Conservation (phyloP, 2,797 vertebrate genomes). For the Takifugu rubripes region DNA sequence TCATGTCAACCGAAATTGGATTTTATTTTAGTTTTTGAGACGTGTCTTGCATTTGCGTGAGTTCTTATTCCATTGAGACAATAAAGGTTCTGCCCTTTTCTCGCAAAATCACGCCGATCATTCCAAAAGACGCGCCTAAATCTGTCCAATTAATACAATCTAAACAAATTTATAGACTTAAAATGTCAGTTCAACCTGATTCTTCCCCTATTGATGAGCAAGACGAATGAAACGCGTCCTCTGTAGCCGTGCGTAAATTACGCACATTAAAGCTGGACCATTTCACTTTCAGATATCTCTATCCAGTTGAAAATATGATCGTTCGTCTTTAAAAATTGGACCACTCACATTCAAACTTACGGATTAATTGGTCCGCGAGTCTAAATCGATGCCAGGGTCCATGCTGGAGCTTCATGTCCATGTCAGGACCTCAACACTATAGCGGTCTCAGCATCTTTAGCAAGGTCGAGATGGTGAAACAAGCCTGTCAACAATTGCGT, state of each 20-base stretch:
- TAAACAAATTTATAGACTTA: no score
- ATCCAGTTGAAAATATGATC: not conserved
- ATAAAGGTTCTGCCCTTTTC: no score
- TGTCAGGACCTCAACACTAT: conserved; percentile 74
- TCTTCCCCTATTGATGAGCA: not conserved
- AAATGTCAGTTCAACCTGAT: not conserved
- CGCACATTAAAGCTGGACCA: not conserved
- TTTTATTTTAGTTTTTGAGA: no score
- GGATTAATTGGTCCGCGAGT: not conserved
- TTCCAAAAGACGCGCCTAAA: no score
- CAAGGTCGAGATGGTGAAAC: conserved; percentile 59
- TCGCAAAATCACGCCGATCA: no score
- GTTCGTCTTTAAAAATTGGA: no score
- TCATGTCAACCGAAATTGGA: no score
- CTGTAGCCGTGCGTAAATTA: conserved; percentile 42
- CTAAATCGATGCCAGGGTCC: conserved; percentile 30
- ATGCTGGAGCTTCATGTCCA: conserved; percentile 52
- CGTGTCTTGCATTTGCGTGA: no score
- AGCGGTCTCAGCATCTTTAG: conserved; percentile 67
- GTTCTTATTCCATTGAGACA: no score
- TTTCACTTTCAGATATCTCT: not conserved
- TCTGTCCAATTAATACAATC: no score
- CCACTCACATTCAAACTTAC: not conserved
- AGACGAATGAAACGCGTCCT: not conserved
- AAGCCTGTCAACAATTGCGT: conserved; percentile 63